Evolutionary conservation across 2,888 invertebrate species (phyloP).

Genomic region (Nomada fabriciana): DNA sequence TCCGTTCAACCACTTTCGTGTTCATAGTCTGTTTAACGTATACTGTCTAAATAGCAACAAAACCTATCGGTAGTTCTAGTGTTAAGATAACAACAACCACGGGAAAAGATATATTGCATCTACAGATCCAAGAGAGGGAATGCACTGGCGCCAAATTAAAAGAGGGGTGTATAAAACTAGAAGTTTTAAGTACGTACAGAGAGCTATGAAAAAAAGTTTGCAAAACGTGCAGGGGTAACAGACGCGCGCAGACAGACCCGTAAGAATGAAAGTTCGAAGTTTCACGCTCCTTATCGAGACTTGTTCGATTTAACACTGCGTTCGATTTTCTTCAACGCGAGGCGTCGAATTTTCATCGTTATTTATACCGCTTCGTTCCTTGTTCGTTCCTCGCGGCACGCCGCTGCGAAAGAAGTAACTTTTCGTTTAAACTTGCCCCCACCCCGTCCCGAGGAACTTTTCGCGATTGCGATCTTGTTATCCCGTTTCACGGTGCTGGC

Average conservation of each 20-base stretch:
- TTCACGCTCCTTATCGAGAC: conserved; percentile 19
- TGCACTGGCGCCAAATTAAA: background rate
- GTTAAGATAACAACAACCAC: too few relatives aligned
- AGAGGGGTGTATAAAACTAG: background rate
- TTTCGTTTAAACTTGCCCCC: conserved; percentile 2
- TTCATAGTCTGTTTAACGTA: too few relatives aligned
- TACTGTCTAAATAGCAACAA: too few relatives aligned
- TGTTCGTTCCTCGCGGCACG: background rate
- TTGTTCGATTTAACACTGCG: conserved; percentile 16
- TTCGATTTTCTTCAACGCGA: conserved; percentile 3
- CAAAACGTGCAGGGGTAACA: background rate
- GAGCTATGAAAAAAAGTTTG: background rate
- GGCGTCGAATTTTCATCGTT: conserved; percentile 5
- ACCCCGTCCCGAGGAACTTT: background rate
- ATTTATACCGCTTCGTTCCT: conserved; percentile 11
- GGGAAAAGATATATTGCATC: too few relatives aligned
- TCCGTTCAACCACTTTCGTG: too few relatives aligned
- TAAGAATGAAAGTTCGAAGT: background rate
- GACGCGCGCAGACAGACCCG: background rate
- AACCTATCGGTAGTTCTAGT: too few relatives aligned
- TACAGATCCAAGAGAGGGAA: background rate
- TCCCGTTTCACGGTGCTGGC: conserved; percentile 6
- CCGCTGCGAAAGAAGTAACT: conserved; percentile 27
- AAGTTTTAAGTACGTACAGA: background rate
- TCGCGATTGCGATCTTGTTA: conserved; percentile 30